Conservation (phyloP, 2,797 vertebrate species). For the Thripadectes ignobilis region DNA sequence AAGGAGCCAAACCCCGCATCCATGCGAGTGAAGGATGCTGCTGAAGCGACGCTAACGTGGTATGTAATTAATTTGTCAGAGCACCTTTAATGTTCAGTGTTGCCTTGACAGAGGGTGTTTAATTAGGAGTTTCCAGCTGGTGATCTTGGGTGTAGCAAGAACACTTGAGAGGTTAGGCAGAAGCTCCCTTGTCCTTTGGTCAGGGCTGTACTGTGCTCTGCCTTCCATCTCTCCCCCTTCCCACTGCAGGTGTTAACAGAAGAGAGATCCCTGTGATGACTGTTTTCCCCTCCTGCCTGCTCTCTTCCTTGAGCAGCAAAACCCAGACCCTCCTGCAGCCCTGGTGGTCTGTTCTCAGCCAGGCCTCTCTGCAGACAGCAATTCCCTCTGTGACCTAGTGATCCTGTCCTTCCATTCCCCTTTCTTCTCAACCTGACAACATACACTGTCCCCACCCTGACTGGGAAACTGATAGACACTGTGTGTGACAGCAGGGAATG, state of each 20-base stretch:
- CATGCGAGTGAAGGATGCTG: slow-evolving; percentile 93
- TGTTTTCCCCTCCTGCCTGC: not conserved
- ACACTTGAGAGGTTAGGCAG: not conserved
- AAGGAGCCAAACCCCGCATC: slow-evolving; percentile 93
- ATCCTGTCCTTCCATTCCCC: not conserved
- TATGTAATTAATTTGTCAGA: slow-evolving; percentile 68
- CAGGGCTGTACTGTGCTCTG: not conserved
- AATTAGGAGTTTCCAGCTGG: not conserved
- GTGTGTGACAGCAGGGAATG: not conserved
- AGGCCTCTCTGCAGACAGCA: not conserved
- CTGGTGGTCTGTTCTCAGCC: not conserved
- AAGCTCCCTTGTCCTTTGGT: not conserved
- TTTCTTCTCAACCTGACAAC: not conserved
- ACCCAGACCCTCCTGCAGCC: not conserved
- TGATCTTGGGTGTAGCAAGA: not conserved
- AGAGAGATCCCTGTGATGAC: not conserved
- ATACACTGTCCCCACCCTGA: not conserved
- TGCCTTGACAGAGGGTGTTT: not conserved
- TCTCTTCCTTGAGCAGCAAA: not conserved
- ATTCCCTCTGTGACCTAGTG: not conserved
- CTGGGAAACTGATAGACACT: not conserved
- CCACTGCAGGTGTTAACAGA: not conserved
- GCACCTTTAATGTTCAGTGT: not conserved
- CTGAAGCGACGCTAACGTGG: slow-evolving; percentile 92
- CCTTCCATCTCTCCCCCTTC: not conserved